Base-by-base conservation (phyloP, 2,888 invertebrate species). In the Cyrtodaria siliqua region DNA sequence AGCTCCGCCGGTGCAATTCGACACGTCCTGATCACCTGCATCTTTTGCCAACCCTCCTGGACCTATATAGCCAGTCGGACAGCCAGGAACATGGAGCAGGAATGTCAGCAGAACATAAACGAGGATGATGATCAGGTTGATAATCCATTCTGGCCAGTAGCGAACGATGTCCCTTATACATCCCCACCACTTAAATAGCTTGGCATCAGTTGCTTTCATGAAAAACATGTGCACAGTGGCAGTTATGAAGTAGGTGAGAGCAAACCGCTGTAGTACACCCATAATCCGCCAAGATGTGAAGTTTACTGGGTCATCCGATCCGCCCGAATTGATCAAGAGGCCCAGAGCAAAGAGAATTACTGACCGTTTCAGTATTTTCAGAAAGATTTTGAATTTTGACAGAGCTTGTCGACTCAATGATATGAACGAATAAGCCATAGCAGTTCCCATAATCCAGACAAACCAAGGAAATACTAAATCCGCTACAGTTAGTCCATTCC, bases 391-490 rank as follows among this genome's bases (percentile, higher is more conserved):
- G 52, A 71, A 62, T 53, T 88, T 87, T 0, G 89, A 67, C 0
- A 73, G 70, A 38, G 95, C 95, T 70, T 95, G 95, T 61, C 95
- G 95, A 68, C 96, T 94, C 83, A 95, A 95, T 1, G 96, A 96
- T 84, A 95, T 95, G 8, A 97, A 94, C 0, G 97, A 96, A 53
- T 98, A 95, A 0, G 98, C 97, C 82, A 98, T 96, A 87, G 98
- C 97, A 44, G 97, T 96, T 3, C 98, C 98, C 98, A 99, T 99
- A 85, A 99, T 97, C 97, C 98, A 99, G 79, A 98, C 95, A 93
- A 99, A 99, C 87, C 87, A 87, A 2, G 87, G 87, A 70, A 87
- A 85, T n/a, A 87, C 85, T 16, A 87, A 61, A 66, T 87, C 86
- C 16, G 87, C 87, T 29, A 87, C 86, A 50, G 86, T 87, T 27